Evolutionary conservation across 2,888 invertebrate species (phyloP).

Genomic region (Calliopum simillimum): DNA sequence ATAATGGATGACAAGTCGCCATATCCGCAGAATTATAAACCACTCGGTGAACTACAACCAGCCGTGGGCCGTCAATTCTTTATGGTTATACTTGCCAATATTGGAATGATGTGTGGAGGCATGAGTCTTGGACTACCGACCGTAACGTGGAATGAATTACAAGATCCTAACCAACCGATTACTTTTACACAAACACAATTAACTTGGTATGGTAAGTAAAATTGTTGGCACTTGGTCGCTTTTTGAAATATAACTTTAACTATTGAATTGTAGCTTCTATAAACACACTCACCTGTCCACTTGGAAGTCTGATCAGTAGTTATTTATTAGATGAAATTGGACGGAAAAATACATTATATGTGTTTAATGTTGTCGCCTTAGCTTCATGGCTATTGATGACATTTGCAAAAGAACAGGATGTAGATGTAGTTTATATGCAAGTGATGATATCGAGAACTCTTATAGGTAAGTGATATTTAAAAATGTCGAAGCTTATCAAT

Average conservation of each 20-base stretch:
- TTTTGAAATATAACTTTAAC: background rate
- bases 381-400: constrained; percentile 62
- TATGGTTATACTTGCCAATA: constrained; percentile 64
- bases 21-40: constrained; percentile 46
- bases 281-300: constrained; percentile 61
- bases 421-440: constrained; percentile 55
- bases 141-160: constrained; percentile 58
- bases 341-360: constrained; percentile 60
- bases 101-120: constrained; percentile 62
- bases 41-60: constrained; percentile 59
- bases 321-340: constrained; percentile 63
- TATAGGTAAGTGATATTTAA: constrained; percentile 54
- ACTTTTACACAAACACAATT: constrained; percentile 55
- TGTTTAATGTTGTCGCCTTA: constrained; percentile 60
- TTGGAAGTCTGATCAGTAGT: constrained; percentile 63
- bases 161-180: constrained; percentile 52
- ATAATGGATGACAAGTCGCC: constrained; percentile 28
- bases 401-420: constrained; percentile 53
- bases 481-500: background rate
- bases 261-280: constrained; percentile 56
- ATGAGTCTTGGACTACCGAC: constrained; percentile 64
- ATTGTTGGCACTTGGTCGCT: background rate
- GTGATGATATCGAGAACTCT: constrained; percentile 62
- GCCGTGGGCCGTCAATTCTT: constrained; percentile 61
- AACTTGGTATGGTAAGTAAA: constrained; percentile 63